Evolutionary conservation across 2,888 invertebrate species (phyloP), one percentile per base, ranked within the genome.

Genomic region (Gortyna flavago): DNA sequence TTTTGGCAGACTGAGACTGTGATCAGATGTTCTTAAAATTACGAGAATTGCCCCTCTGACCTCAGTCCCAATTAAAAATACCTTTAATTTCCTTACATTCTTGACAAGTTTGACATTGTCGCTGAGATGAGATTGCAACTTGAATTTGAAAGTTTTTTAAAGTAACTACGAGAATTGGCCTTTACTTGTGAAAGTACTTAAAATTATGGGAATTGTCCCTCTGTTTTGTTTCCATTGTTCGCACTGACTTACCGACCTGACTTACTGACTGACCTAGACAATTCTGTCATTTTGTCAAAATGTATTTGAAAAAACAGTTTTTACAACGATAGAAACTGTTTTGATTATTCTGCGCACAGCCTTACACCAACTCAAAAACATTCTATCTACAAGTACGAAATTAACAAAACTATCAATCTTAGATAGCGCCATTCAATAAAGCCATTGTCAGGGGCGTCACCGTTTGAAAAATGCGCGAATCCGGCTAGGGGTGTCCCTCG

Each of bases 401-500:
- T 91, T 90, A 90, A 88, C 84, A 69, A 88, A 89, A 91, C 90
- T 91, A 90, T 90, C 85, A 88, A 90, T 92, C 90, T 89, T 84
- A 74, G 75, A 84, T 86, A 84, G 77, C 85, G 87, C 85, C 90
- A 89, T 91, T 91, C 89, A 92, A 93, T 92, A 89, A 89, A 90
- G 90, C 87, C 82, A 88, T 93, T 92, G 91, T 93, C 90, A 87
- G 84, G 80, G 76, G 85, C 87, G 91, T 90, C 91, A 86, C 88
- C 48, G 88, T 87, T 87, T 93, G 93, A 93, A 93, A 93, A 93
- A 93, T 93, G 92, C 88, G 79, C 88, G 89, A 89, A 88, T 90
- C 89, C 90, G 79, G 88, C 88, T 87, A 86, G 89, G 87, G 83
- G 71, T 83, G 84, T 83, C 85, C 77, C 83, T 81, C 80, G 89